A percentile compares a stretch with the other conserved stretches of the same genome.
Evolutionary conservation across 2,113 vertebrate species (phyloP).

Genomic region (Sapayoa aenigma): DNA sequence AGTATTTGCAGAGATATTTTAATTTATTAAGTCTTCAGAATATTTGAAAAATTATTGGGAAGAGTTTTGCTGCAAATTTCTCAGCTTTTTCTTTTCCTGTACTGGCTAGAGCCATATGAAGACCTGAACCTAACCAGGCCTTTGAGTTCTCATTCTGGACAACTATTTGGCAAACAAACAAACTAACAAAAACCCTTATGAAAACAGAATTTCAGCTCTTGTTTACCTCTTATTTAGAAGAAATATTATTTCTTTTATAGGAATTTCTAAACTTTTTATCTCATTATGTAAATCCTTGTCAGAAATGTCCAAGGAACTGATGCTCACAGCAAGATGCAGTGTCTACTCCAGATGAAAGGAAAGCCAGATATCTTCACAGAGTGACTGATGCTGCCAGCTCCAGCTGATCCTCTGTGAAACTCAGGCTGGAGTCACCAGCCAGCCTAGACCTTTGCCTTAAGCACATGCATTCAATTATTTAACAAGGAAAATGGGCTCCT

Average conservation of each 20-base stretch:
- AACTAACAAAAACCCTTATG: background rate
- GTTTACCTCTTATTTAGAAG: background rate
- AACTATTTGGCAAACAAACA: background rate
- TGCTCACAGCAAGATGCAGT: background rate
- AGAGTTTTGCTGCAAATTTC: accelerated
- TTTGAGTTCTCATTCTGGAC: background rate
- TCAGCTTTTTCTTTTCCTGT: background rate
- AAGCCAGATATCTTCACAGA: background rate
- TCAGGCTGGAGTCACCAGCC: background rate
- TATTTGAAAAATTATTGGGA: background rate
- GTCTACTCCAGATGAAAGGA: background rate
- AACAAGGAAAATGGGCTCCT: slow-evolving; percentile 6
- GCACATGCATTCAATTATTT: background rate
- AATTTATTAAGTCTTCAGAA: slow-evolving; percentile 25
- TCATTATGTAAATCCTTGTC: background rate
- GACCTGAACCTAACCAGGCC: background rate
- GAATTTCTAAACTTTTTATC: background rate
- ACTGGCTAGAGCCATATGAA: background rate
- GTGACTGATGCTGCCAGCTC: background rate
- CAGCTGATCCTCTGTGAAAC: background rate
- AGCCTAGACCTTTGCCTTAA: background rate
- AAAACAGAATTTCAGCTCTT: background rate
- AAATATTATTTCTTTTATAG: background rate
- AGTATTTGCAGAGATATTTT: slow-evolving; percentile 15
- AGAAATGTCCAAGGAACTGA: background rate